Percentiles rank a stretch among this genome's conserved stretches.
Conservation (phyloP, 1,140 invertebrate genomes). For the Leucophenga varia region DNA sequence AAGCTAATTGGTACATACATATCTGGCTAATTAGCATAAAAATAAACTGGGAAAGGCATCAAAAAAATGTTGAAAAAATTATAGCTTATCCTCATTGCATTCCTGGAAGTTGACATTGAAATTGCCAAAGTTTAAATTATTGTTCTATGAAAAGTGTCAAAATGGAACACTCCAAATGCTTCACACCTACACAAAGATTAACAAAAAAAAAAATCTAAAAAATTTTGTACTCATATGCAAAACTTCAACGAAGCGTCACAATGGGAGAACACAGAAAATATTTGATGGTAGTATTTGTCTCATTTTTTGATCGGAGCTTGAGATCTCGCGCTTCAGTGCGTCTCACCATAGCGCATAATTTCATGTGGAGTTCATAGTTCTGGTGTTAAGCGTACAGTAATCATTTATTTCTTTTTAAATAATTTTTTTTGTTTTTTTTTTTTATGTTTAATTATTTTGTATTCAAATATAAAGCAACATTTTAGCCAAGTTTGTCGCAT, state of each 20-base stretch:
- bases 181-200: slow-evolving; percentile 5
- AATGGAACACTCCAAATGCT: slow-evolving; percentile 26
- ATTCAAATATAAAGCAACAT: slow-evolving; percentile 9
- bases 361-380: too few species aligned
- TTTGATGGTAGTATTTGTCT: too few species aligned
- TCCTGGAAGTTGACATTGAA: too few species aligned
- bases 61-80: too few species aligned
- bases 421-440: neutral
- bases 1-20: too few species aligned
- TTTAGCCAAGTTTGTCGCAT: slow-evolving; percentile 9
- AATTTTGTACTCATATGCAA: too few species aligned
- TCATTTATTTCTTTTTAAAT: too few species aligned
- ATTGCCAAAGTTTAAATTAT: too few species aligned
- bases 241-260: slow-evolving; percentile 28
- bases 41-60: too few species aligned
- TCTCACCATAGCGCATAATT: slow-evolving; percentile 8
- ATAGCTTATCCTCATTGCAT: too few species aligned
- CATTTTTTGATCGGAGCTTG: neutral
- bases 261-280: slow-evolving; percentile 12
- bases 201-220: slow-evolving; percentile 4
- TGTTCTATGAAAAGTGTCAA: slow-evolving; percentile 46
- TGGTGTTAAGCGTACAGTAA: too few species aligned
- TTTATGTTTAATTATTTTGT: slow-evolving; percentile 5
- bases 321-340: slow-evolving; percentile 27
- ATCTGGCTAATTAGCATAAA: too few species aligned